These are phyloP conservation scores for Rhincodon typus DNA, from an alignment of 2,797 vertebrate genomes.

Conservation along the genomic window DNA sequence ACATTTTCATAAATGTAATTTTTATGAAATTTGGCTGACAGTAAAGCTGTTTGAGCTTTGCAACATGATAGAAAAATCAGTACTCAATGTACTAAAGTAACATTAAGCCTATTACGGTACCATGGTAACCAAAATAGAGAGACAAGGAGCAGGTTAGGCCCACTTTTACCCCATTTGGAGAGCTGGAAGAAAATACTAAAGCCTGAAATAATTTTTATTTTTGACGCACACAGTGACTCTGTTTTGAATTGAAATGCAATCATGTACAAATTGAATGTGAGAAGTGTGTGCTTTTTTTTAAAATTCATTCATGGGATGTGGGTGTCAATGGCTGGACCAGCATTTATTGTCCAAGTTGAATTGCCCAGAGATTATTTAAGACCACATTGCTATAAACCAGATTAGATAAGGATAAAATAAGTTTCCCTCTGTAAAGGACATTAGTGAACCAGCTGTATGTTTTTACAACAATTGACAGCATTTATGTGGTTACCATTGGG, in stretches of 20 bases:
- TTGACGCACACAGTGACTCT: background rate
- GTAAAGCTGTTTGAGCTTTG: background rate
- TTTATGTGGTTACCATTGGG: too few species aligned
- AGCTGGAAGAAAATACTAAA: background rate
- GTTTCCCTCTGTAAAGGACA: too few species aligned
- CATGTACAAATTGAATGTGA: background rate
- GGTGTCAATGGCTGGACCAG: too few species aligned
- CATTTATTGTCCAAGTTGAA: too few species aligned
- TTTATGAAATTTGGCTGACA: conserved; percentile 1
- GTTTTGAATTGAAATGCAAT: background rate
- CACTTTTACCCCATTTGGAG: background rate
- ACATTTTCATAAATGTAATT: conserved; percentile 5
- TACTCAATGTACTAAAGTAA: background rate
- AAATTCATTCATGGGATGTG: too few species aligned
- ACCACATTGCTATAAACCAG: too few species aligned
- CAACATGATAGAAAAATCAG: background rate
- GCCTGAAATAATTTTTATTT: background rate
- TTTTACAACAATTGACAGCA: too few species aligned
- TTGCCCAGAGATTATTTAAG: too few species aligned
- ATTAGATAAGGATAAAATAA: too few species aligned
- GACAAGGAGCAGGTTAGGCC: background rate
- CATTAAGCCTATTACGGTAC: background rate
- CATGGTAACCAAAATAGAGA: background rate
- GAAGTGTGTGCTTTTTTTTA: background rate
- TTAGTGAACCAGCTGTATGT: too few species aligned